phyloP scores from a whole-genome alignment of 2,113 vertebrate species.

The Irena cyanogastra region DNA sequence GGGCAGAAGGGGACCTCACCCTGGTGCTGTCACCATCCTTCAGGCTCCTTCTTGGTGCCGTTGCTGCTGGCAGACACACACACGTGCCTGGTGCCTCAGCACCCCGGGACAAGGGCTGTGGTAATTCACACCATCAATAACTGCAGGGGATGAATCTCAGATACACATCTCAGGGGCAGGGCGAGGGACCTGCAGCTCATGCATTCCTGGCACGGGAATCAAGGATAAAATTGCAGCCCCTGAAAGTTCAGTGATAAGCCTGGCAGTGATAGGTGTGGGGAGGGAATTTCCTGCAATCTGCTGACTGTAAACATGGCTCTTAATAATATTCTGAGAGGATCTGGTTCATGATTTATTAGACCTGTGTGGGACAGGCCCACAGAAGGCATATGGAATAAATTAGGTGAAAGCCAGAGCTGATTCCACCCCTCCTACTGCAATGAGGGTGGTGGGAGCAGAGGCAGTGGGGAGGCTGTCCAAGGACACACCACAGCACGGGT shows the following conservation, averaged over 20 bases:
- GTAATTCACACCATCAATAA: neutral
- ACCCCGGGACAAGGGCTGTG: neutral
- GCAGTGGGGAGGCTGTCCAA: neutral
- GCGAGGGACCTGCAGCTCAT: neutral
- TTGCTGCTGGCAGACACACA: fast-evolving
- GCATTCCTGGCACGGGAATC: neutral
- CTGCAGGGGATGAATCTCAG: neutral
- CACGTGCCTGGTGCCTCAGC: neutral
- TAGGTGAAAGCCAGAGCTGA: neutral
- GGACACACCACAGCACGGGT: fast-evolving
- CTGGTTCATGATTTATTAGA: neutral
- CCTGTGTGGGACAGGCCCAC: neutral
- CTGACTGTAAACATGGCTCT: neutral
- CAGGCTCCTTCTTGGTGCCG: neutral
- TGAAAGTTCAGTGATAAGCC: neutral
- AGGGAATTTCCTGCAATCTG: neutral
- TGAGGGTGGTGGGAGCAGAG: fast-evolving
- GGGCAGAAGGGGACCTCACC: neutral
- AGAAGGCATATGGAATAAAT: neutral
- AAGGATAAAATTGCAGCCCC: neutral
- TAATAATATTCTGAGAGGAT: neutral
- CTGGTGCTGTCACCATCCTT: neutral
- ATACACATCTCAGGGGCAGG: neutral
- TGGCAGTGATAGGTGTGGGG: neutral
- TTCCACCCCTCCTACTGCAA: neutral